Base-by-base conservation (phyloP, 2,888 invertebrate species). In the Agrenia bidenticulata region DNA sequence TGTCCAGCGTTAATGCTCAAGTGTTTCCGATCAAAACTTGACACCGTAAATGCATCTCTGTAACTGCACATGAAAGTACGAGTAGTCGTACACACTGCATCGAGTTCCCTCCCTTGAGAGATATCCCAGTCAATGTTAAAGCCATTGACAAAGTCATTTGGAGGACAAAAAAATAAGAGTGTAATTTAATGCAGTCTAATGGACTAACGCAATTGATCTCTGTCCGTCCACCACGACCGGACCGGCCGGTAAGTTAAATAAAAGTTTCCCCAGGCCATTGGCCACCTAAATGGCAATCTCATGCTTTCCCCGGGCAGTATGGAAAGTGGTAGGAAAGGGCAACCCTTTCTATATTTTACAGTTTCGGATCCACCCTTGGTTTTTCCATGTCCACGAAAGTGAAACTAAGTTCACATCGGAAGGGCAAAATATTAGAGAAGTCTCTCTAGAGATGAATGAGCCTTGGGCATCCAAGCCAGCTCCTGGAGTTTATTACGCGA, bases 111-210 rank as follows among this genome's bases (percentile, higher is more conserved):
- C n/a, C n/a, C n/a, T n/a, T n/a, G n/a, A n/a, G n/a, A n/a, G n/a
- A n/a, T n/a, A n/a, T n/a, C n/a, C n/a, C n/a, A n/a, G n/a, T n/a
- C n/a, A n/a, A n/a, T n/a, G n/a, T n/a, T n/a, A n/a, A n/a, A n/a
- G n/a, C n/a, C n/a, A n/a, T n/a, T n/a, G n/a, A n/a, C n/a, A 11
- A 11, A 32, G 32, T 32, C 32, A 32, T 32, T 32, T 32, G 32
- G 11, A 4, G 32, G 32, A 32, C 5, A 4, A 32, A 32, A 32
- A 32, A 32, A 32, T 32, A 51, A 19, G 51, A 24, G 15, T 51
- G 21, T 24, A 51, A 51, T 51, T 51, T 51, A 51, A 51, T 51
- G 51, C 13, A 24, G 24, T 15, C 24, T 51, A 51, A 51, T 51
- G 24, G 51, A 51, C 51, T 15, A 19, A 45, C n/a, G 45, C 19